These are phyloP conservation scores for Tokudaia tokunoshimensis DNA, from an alignment of 2,797 vertebrate genomes.

Conservation along the genomic window DNA sequence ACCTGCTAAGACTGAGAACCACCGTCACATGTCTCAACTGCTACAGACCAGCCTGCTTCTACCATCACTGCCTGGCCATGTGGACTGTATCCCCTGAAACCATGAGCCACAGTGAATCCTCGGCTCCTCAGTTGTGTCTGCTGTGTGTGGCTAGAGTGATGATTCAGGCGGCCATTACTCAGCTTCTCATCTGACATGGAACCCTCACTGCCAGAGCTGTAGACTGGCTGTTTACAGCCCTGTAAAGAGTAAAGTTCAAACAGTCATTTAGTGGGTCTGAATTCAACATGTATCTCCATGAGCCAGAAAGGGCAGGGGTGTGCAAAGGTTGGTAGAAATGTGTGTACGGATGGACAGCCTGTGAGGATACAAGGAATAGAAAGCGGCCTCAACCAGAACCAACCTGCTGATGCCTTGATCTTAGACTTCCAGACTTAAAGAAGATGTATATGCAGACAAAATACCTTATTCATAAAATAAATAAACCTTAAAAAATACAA, in stretches of 20 bases:
- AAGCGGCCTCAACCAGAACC: not conserved
- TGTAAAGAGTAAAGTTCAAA: not conserved
- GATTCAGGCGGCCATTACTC: accelerated
- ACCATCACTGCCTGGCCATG: not conserved
- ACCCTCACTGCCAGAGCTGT: accelerated
- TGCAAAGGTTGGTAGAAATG: not conserved
- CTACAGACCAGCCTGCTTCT: not conserved
- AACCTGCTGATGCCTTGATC: not conserved
- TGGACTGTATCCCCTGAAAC: not conserved
- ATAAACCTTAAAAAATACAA: not conserved
- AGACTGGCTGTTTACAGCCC: not conserved
- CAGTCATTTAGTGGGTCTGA: not conserved
- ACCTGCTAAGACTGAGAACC: not conserved
- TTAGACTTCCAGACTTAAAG: not conserved
- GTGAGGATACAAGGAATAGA: not conserved
- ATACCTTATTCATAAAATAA: not conserved
- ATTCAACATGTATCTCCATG: not conserved
- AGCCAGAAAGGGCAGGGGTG: not conserved
- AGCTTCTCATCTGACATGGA: not conserved
- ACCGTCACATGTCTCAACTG: not conserved
- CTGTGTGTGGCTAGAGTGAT: not conserved
- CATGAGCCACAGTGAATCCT: not conserved
- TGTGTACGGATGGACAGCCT: not conserved
- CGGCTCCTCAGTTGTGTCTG: not conserved
- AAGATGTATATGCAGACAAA: not conserved